These are phyloP conservation scores for Scomber japonicus DNA, from an alignment of 2,113 vertebrate species.

Conservation along the genomic window DNA sequence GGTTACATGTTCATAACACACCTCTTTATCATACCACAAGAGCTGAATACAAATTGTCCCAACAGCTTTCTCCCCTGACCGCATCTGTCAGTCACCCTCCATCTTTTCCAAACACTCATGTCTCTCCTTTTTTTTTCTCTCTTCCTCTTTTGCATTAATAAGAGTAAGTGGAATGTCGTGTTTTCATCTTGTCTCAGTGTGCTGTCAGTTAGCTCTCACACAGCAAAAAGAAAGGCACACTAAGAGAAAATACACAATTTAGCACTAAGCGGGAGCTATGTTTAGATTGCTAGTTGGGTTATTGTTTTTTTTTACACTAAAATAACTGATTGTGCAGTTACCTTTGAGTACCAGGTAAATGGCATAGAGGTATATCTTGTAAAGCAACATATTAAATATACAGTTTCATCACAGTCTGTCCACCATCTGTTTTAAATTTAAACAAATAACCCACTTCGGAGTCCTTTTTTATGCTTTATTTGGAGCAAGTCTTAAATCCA, in stretches of 20 bases:
- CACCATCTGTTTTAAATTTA: slow-evolving; percentile 1
- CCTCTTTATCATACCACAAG: slow-evolving; percentile 49
- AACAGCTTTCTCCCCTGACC: slow-evolving; percentile 8
- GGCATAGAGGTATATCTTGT: background rate
- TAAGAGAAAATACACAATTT: background rate
- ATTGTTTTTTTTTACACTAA: background rate
- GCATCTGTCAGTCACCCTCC: slow-evolving; percentile 20
- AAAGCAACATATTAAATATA: background rate
- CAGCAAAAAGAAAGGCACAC: background rate
- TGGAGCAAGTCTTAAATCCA: slow-evolving; percentile 8
- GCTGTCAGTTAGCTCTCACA: background rate
- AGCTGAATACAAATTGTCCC: slow-evolving; percentile 52
- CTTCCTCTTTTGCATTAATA: slow-evolving; percentile 37
- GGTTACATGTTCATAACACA: slow-evolving; percentile 61
- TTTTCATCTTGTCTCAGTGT: slow-evolving; percentile 12
- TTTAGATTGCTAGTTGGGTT: background rate
- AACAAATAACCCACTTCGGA: slow-evolving; percentile 20
- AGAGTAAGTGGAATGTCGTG: slow-evolving; percentile 33
- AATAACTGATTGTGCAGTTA: background rate
- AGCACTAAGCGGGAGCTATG: background rate
- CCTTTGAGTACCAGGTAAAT: background rate
- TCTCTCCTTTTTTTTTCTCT: background rate
- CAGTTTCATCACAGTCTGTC: background rate
- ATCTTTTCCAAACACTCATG: background rate
- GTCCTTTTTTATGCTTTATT: slow-evolving; percentile 16